Evolutionary conservation across 2,888 invertebrate species (phyloP).

Genomic region (Pseudococcus longispinus): DNA sequence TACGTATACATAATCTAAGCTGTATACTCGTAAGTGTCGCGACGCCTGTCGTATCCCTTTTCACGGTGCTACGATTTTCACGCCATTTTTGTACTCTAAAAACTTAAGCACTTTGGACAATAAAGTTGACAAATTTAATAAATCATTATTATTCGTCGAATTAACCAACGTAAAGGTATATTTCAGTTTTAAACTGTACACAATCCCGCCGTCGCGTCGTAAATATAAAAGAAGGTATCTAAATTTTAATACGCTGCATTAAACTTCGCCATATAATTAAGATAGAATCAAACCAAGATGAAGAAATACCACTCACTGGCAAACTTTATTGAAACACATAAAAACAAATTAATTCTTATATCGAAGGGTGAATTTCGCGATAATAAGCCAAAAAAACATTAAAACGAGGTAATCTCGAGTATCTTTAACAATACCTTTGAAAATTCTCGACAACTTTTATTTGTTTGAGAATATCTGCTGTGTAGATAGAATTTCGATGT

Average conservation of each 20-base stretch:
- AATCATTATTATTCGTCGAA: slow-evolving; percentile 18
- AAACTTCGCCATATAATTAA: slow-evolving; percentile 12
- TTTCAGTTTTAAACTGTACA: neutral
- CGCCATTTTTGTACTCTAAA: neutral
- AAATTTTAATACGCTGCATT: slow-evolving; percentile 30
- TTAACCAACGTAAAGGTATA: neutral
- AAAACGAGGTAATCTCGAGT: neutral
- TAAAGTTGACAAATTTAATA: slow-evolving; percentile 19
- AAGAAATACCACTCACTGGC: neutral
- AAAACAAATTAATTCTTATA: slow-evolving; percentile 35
- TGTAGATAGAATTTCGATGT: neutral
- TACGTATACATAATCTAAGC: neutral
- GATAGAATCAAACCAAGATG: neutral
- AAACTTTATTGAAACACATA: slow-evolving; percentile 33
- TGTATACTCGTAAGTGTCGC: neutral
- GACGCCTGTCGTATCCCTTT: neutral
- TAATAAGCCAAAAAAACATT: neutral
- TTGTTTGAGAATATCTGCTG: neutral
- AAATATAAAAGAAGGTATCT: neutral
- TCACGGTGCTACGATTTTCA: slow-evolving; percentile 11
- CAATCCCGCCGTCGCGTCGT: neutral
- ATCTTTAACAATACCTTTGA: neutral
- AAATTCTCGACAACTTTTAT: neutral
- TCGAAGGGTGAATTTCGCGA: neutral
- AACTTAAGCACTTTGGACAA: neutral